Conservation (phyloP, 2,113 vertebrate species). For the Ursus arctos region DNA sequence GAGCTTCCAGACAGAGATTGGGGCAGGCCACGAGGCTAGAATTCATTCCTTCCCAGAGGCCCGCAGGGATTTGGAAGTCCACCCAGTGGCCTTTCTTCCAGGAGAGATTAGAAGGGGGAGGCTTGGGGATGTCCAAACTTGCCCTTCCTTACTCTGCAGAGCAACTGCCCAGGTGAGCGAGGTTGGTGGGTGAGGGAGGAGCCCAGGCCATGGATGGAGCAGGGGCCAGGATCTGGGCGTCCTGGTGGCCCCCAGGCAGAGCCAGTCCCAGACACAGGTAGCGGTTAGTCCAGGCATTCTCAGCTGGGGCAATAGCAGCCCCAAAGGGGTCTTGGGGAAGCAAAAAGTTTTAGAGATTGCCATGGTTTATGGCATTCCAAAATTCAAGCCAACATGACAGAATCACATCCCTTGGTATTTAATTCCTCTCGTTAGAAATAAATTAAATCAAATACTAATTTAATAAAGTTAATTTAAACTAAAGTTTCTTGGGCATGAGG, state of each 20-base stretch:
- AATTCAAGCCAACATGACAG: background rate
- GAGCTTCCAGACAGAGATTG: background rate
- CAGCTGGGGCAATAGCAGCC: background rate
- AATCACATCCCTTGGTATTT: background rate
- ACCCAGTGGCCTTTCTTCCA: background rate
- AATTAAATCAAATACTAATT: background rate
- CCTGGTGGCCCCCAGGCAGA: background rate
- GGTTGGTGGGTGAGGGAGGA: background rate
- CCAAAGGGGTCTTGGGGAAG: background rate
- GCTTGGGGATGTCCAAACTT: background rate
- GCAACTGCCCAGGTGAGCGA: background rate
- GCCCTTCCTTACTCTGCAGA: background rate
- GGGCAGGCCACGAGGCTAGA: background rate
- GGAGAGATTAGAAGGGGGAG: background rate
- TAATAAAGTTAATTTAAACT: slow-evolving; percentile 13
- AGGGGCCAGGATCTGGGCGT: background rate
- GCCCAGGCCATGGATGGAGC: background rate
- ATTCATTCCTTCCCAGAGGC: background rate
- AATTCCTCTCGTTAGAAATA: slow-evolving; percentile 22
- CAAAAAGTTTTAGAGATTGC: background rate
- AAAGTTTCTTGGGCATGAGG: background rate
- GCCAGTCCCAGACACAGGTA: background rate
- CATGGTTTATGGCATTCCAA: background rate
- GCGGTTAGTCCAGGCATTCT: background rate
- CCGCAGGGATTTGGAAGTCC: background rate